A percentile compares a stretch with the other conserved stretches of the same genome.
These are phyloP conservation scores for Conops quadrifasciatus DNA, from an alignment of 2,888 invertebrate genomes.

Conservation along the genomic window DNA sequence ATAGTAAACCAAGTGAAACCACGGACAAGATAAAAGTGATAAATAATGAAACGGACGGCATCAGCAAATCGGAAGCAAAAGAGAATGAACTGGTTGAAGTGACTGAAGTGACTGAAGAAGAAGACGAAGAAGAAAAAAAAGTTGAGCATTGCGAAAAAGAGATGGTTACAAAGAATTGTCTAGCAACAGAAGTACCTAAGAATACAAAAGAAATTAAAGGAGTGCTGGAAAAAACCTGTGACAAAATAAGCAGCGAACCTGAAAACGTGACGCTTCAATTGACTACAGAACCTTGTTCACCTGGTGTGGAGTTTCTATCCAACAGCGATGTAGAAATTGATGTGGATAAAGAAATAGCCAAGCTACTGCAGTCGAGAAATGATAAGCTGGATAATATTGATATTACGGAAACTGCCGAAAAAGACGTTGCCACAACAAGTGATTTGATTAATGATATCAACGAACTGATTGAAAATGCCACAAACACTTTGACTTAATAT, in stretches of 20 bases:
- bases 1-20: neutral
- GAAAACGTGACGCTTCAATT: neutral
- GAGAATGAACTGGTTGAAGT: slow-evolving; percentile 20
- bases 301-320: neutral
- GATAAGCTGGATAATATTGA: slow-evolving; percentile 6
- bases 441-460: slow-evolving; percentile 29
- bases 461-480: slow-evolving; percentile 28
- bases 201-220: neutral
- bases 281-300: neutral
- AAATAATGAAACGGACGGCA: slow-evolving; percentile 1
- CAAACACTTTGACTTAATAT: slow-evolving; percentile 22
- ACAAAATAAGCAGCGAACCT: neutral
- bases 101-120: slow-evolving; percentile 9
- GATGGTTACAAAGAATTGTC: neutral
- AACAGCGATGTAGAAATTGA: slow-evolving; percentile 36
- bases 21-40: neutral
- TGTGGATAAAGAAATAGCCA: slow-evolving; percentile 42
- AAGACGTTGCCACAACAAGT: neutral
- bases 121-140: slow-evolving; percentile 1
- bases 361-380: slow-evolving; percentile 19
- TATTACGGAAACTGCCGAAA: neutral
- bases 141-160: neutral
- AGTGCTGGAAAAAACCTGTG: neutral
- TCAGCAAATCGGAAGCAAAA: slow-evolving; percentile 6
- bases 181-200: neutral